Conservation (phyloP, 1,140 invertebrate genomes). For the Calycopis cecrops region DNA sequence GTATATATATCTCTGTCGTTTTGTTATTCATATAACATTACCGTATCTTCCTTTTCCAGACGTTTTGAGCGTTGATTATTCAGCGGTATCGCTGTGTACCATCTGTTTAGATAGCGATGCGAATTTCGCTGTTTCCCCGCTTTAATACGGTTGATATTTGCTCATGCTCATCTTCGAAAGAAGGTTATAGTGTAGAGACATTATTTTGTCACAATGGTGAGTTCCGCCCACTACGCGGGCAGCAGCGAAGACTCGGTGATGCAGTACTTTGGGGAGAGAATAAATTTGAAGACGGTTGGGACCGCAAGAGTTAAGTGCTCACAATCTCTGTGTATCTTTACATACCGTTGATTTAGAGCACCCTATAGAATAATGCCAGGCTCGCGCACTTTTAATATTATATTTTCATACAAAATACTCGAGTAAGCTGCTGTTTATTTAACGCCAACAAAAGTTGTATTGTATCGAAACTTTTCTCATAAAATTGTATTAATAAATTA, state of each 20-base stretch:
- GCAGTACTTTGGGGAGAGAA: conserved; percentile 68
- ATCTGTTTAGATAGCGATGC: conserved; percentile 43
- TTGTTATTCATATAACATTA: conserved; percentile 74
- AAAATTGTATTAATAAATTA: conserved; percentile 8
- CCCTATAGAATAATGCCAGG: conserved; percentile 40
- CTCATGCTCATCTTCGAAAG: conserved; percentile 27
- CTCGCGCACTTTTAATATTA: conserved; percentile 21
- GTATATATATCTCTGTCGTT: conserved; percentile 69
- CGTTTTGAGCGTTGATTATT: conserved; percentile 74
- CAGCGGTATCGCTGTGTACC: conserved; percentile 61
- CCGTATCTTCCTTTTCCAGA: conserved; percentile 73
- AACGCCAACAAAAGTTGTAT: conserved; percentile 3
- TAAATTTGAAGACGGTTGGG: conserved; percentile 59
- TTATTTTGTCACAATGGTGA: conserved; percentile 73
- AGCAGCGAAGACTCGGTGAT: conserved; percentile 58
- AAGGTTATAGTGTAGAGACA: conserved; percentile 61
- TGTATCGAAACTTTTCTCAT: conserved; percentile 5
- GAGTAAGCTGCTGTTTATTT: background rate
- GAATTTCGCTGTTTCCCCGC: conserved; percentile 36
- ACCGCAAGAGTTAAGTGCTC: conserved; percentile 41
- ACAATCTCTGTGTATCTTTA: conserved; percentile 50
- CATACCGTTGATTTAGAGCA: conserved; percentile 40
- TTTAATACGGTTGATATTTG: conserved; percentile 44
- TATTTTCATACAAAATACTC: background rate
- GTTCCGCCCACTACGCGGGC: conserved; percentile 58